Conservation (phyloP, 2,113 vertebrate species). For the Syngnathus scovelli region DNA sequence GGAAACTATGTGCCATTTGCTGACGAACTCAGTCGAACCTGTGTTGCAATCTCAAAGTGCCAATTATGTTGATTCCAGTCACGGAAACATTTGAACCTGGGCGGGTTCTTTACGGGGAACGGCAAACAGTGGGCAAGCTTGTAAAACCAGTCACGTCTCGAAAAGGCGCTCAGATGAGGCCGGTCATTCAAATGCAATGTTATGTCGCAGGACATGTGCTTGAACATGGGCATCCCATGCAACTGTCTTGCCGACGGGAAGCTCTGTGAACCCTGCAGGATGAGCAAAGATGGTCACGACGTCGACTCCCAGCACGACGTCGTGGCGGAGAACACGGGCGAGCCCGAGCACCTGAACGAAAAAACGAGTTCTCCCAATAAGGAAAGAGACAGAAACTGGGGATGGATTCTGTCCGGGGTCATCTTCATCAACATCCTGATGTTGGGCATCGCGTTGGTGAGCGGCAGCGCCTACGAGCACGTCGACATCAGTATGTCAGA, state of each 20-base stretch:
- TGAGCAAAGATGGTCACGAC: conserved; percentile 42
- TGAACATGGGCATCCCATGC: conserved; percentile 30
- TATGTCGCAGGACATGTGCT: conserved; percentile 35
- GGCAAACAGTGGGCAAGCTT: conserved; percentile 35
- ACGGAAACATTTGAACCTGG: conserved; percentile 26
- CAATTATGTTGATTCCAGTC: conserved; percentile 20
- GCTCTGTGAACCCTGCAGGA: conserved; percentile 53
- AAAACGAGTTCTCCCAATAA: neutral
- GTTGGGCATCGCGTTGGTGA: conserved; percentile 80
- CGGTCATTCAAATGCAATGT: conserved; percentile 5
- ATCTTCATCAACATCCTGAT: conserved; percentile 79
- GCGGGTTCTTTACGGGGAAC: conserved; percentile 16
- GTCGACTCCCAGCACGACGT: conserved; percentile 18
- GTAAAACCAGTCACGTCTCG: conserved; percentile 36
- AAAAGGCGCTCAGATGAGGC: conserved; percentile 6
- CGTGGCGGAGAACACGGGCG: neutral
- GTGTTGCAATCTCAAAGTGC: conserved; percentile 7
- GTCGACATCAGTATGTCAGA: conserved; percentile 66
- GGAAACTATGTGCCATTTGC: conserved; percentile 14
- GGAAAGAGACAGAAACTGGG: conserved; percentile 67
- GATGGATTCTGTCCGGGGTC: conserved; percentile 82
- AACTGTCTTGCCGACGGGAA: conserved; percentile 36
- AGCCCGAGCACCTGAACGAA: conserved; percentile 19
- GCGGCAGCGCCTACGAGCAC: conserved; percentile 74
- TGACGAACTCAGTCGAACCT: conserved; percentile 8